Conservation (phyloP, 2,113 vertebrate genomes). For the Rhadina sibilatrix region DNA sequence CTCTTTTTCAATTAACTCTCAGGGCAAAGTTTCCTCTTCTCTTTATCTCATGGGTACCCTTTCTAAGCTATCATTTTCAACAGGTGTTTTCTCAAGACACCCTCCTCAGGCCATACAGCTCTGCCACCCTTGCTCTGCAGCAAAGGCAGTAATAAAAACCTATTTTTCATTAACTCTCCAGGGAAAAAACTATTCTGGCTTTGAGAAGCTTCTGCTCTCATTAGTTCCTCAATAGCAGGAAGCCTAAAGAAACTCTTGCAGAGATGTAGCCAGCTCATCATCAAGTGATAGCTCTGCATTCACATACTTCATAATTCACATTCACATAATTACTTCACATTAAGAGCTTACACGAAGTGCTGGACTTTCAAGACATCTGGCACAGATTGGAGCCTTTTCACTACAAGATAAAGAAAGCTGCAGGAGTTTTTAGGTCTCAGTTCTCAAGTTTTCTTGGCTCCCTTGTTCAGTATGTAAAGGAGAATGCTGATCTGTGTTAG, state of each 20-base stretch:
- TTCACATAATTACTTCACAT: background rate
- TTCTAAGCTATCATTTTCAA: background rate
- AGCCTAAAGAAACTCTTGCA: background rate
- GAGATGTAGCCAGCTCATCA: background rate
- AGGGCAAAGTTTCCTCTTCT: background rate
- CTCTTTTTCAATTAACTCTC: background rate
- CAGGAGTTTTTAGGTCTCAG: background rate
- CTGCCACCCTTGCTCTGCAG: background rate
- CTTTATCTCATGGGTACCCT: background rate
- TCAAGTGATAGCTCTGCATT: background rate
- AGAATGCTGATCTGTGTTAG: background rate
- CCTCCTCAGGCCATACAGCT: background rate
- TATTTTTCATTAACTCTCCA: background rate
- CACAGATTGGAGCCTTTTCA: background rate
- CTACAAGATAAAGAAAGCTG: background rate
- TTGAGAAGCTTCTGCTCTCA: background rate
- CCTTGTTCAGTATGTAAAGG: background rate
- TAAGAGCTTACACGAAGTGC: background rate
- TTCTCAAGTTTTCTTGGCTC: background rate
- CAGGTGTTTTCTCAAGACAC: background rate
- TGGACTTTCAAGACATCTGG: background rate
- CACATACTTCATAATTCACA: rapidly evolving
- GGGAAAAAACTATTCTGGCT: background rate
- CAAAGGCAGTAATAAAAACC: background rate
- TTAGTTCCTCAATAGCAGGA: background rate